Base-by-base conservation (phyloP, 2,113 vertebrate genomes). In the Felis chaus region DNA sequence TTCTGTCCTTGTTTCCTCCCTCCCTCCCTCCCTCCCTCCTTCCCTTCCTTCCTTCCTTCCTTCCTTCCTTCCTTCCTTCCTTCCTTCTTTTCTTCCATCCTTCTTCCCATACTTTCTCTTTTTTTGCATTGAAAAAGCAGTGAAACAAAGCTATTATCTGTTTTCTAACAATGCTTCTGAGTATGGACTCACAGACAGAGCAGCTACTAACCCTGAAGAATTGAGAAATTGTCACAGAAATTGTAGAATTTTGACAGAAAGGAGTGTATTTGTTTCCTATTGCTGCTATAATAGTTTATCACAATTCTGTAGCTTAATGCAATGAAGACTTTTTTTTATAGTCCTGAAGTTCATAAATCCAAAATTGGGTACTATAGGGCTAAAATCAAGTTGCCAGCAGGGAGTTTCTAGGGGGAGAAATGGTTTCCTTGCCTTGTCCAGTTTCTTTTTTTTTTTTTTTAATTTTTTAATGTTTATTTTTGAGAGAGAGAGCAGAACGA, bases 1-100 rank as follows among this genome's bases (percentile, higher is more conserved):
- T 29, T 78, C 29, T 11, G 4, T 88, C 2, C 23, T 36, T 63
- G 19, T 18, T 63, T 41, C 5, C 8, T 53, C 29, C 45, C 5
- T 14, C 31, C 18, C 15, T 68, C 3, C 15, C 13, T 48, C 2
- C 11, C 14, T n/a, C 4, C 33, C 41, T 41, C 2, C 2, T 3
- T 65, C 25, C 39, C 7, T 63, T 41, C 5, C 8, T 53, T 23
- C 45, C 5, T 14, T 31, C 18, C 15, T 68, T 8, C 19, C 13
- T 48, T 3, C 14, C 14, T n/a, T 5, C 21, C 12, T 57, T 19
- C 7, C 7, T 69, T 4, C 5, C 4, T 16, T 10, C 14, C 12
- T 10, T 50, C 16, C n/a, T 9, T 31, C 19, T 15, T 33, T 27
- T 9, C 21, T 73, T n/a, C 5, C 21, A 21, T n/a, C 4, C 19